These are phyloP conservation scores for Drosophila mimetica DNA, from an alignment of 2,888 invertebrate species.

Conservation along the genomic window DNA sequence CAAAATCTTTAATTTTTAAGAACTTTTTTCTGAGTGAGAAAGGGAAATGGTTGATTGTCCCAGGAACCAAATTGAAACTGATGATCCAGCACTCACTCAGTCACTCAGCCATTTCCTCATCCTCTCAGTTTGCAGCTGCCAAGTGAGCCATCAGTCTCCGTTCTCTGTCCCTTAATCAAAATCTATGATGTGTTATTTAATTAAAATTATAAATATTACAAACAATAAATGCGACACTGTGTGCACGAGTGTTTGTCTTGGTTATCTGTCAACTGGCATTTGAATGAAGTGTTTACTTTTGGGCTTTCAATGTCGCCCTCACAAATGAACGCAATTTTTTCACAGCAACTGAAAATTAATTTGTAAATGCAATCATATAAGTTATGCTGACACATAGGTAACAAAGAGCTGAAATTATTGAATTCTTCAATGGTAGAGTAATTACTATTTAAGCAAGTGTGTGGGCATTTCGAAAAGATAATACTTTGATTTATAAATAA, in stretches of 20 bases:
- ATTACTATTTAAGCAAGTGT: background rate
- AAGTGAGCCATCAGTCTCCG: constrained; percentile 70
- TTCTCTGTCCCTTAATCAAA: constrained; percentile 22
- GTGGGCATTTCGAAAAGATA: background rate
- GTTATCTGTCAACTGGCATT: constrained; percentile 41
- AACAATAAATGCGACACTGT: constrained; percentile 60
- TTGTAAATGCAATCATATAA: constrained; percentile 18
- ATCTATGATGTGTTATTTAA: constrained; percentile 66
- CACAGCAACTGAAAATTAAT: constrained; percentile 32
- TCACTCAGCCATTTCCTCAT: constrained; percentile 26
- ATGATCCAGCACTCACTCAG: constrained; percentile 33
- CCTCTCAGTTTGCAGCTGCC: constrained; percentile 48
- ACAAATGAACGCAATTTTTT: constrained; percentile 57
- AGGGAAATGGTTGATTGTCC: constrained; percentile 62
- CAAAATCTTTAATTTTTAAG: background rate
- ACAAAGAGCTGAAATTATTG: constrained; percentile 7
- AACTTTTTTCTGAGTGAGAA: constrained; percentile 16
- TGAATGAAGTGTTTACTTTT: constrained; percentile 66
- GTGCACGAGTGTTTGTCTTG: constrained; percentile 22
- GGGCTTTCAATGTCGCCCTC: constrained; percentile 42
- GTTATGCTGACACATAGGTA: background rate
- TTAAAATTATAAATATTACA: constrained; percentile 77
- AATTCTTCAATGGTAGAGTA: constrained; percentile 2
- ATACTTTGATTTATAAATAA: background rate
- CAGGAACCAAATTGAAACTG: constrained; percentile 60